These are phyloP conservation scores for Vidua chalybeata DNA, from an alignment of 2,113 vertebrate species.

Conservation along the genomic window DNA sequence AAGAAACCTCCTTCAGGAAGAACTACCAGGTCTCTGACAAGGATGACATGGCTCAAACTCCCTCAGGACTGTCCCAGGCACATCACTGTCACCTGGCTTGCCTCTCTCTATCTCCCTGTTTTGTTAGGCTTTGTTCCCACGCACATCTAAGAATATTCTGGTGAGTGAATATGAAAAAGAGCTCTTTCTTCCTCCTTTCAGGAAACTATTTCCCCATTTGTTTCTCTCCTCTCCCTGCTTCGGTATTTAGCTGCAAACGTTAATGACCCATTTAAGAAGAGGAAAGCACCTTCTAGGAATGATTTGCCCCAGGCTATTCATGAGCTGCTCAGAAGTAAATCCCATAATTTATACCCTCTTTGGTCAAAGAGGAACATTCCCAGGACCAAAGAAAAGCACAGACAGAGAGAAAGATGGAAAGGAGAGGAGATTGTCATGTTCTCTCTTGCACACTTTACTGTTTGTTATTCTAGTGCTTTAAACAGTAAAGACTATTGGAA, in stretches of 20 bases:
- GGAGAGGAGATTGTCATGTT: neutral
- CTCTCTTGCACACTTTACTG: neutral
- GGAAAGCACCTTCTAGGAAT: neutral
- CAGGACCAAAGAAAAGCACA: neutral
- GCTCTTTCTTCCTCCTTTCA: slow-evolving; percentile 34
- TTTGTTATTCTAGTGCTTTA: neutral
- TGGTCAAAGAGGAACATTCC: neutral
- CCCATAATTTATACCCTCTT: neutral
- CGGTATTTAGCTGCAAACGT: neutral
- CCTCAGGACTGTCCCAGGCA: neutral
- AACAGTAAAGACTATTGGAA: neutral
- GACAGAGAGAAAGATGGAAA: neutral
- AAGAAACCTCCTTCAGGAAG: neutral
- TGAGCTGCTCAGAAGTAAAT: neutral
- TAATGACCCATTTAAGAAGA: slow-evolving; percentile 4
- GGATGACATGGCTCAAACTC: neutral
- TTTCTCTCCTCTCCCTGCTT: neutral
- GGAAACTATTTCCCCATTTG: slow-evolving; percentile 17
- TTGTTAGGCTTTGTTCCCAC: slow-evolving; percentile 35
- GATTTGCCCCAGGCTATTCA: neutral
- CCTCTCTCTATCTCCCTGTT: neutral
- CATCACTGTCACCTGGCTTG: slow-evolving; percentile 6
- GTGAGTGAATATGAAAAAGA: neutral
- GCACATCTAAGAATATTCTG: slow-evolving; percentile 40
- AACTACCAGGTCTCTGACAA: neutral